Evolutionary conservation across 2,888 invertebrate genomes (phyloP).

Genomic region (Leptura quadrifasciata): DNA sequence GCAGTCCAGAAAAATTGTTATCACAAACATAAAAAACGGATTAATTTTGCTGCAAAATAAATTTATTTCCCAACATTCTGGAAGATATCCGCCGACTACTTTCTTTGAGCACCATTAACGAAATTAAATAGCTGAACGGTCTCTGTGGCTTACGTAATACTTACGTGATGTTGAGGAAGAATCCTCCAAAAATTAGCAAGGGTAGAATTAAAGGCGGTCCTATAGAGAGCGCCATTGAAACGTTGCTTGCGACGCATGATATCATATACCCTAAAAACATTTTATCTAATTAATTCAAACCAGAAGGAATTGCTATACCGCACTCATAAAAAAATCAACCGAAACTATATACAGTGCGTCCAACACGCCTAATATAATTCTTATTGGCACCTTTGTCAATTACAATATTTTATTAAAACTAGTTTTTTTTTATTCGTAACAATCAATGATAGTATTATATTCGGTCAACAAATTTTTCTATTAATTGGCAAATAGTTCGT

Average conservation of each 20-base stretch:
- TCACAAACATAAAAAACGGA: too few species aligned
- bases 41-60: too few species aligned
- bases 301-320: background rate
- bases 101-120: background rate
- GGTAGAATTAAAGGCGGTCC: slow-evolving; percentile 95
- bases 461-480: too few species aligned
- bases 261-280: slow-evolving; percentile 88
- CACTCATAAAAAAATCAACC: background rate
- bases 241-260: slow-evolving; percentile 88
- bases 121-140: slow-evolving; percentile 4
- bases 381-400: too few species aligned
- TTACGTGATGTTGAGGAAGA: slow-evolving; percentile 93
- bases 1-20: too few species aligned
- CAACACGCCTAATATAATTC: too few species aligned
- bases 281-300: background rate
- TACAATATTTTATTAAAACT: too few species aligned
- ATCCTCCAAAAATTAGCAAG: slow-evolving; percentile 95
- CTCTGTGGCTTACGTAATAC: slow-evolving; percentile 61
- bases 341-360: too few species aligned
- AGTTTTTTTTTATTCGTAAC: too few species aligned
- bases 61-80: background rate
- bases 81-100: background rate
- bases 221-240: slow-evolving; percentile 92
- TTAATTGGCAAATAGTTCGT: too few species aligned
- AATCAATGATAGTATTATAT: too few species aligned